Base-by-base conservation (phyloP, 2,888 invertebrate genomes). In the Phyllotreta cruciferae region DNA sequence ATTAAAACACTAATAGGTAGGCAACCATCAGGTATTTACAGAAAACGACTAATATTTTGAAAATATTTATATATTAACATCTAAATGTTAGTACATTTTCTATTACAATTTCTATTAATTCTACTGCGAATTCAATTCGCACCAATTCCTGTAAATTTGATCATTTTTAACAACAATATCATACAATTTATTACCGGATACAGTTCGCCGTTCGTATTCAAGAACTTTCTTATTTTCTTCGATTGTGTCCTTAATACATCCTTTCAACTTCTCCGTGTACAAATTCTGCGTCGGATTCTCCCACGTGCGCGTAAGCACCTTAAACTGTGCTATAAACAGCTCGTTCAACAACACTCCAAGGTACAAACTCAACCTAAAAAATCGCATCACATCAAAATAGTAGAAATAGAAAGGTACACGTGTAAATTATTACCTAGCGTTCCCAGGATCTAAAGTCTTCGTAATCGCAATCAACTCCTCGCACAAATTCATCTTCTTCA, bases 341-440 rank as follows among this genome's bases (percentile, higher is more conserved):
- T 69, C 69, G 66, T 90, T 89, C 13, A 90, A 84, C 53, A 93
- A 84, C 1, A 93, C 91, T n/a, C 90, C 89, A 0, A 87, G 86
- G 74, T 94, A 94, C 14, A 94, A 83, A 66, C 89, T 86, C 6
- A 94, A 81, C 70, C 83, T 82, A 70, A 53, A 63, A 64, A n/a
- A 54, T n/a, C n/a, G n/a, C n/a, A n/a, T n/a, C n/a, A n/a, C n/a
- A n/a, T n/a, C n/a, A n/a, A n/a, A n/a, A n/a, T n/a, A n/a, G n/a
- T n/a, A n/a, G n/a, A n/a, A n/a, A n/a, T n/a, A n/a, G n/a, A n/a
- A n/a, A n/a, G n/a, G n/a, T n/a, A n/a, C n/a, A n/a, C n/a, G n/a
- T n/a, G n/a, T n/a, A n/a, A n/a, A 24, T n/a, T 24, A 24, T 64
- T 70, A 81, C 81, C 91, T 85, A 8, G 89, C 86, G 66, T 88